Evolutionary conservation across 2,888 invertebrate genomes (phyloP).

Genomic region (Therioaphis trifolii): DNA sequence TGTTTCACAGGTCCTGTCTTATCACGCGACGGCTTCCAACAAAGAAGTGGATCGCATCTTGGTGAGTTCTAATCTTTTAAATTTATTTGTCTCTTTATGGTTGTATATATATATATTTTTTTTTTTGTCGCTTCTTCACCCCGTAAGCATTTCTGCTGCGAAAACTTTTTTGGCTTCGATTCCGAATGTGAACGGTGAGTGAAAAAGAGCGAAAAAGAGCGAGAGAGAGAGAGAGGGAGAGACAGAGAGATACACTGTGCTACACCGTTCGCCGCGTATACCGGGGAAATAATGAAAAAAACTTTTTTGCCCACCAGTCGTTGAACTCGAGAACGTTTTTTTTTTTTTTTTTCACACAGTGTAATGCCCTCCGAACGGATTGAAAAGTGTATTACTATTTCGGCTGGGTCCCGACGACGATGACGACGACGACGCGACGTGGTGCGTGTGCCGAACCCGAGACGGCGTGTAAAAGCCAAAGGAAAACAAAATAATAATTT

Average conservation of each 20-base stretch:
- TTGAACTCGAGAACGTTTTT: constrained; percentile 43
- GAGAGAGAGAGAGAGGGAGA: too few relatives aligned
- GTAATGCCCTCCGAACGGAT: constrained; percentile 20
- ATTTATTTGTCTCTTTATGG: constrained; percentile 9
- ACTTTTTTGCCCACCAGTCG: constrained; percentile 41
- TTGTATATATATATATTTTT: too few relatives aligned
- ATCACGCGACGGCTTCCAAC: constrained; percentile 70
- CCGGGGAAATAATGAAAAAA: constrained; percentile 49
- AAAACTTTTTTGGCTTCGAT: constrained; percentile 39
- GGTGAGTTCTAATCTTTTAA: constrained; percentile 67
- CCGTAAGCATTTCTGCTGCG: not conserved
- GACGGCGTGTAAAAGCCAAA: too few relatives aligned
- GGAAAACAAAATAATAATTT: too few relatives aligned
- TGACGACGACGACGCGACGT: too few relatives aligned
- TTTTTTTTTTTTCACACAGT: not conserved
- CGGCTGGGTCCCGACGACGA: not conserved
- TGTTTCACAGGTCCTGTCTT: constrained; percentile 70
- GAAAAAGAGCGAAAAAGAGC: too few relatives aligned
- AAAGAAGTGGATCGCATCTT: constrained; percentile 70
- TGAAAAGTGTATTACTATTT: constrained; percentile 1
- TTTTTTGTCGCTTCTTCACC: not conserved
- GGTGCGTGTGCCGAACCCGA: too few relatives aligned
- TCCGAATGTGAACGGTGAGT: too few relatives aligned
- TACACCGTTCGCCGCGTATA: not conserved
- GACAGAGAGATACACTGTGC: too few relatives aligned